phyloP scores from a whole-genome alignment of 2,888 invertebrate species.

The Synergus umbraculus region DNA sequence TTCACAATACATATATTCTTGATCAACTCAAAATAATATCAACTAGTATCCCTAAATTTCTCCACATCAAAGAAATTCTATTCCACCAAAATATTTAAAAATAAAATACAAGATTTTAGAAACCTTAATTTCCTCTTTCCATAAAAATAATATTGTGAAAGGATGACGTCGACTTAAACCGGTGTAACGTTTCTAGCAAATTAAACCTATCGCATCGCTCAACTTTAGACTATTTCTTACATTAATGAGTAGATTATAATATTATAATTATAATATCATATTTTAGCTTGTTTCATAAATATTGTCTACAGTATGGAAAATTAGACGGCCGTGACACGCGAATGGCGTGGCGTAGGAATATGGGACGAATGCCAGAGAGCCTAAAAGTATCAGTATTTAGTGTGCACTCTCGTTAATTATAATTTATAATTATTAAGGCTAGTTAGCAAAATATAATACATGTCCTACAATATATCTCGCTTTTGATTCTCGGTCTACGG shows the following conservation, averaged over 20 bases:
- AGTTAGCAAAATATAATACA: conserved; percentile 21
- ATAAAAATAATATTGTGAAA: conserved; percentile 30
- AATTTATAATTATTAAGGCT: conserved; percentile 15
- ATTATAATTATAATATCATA: conserved; percentile 61
- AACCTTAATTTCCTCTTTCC: background rate
- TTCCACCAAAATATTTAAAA: background rate
- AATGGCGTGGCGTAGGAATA: conserved; percentile 74
- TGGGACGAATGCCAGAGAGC: conserved; percentile 68
- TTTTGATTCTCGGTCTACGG: conserved; percentile 35
- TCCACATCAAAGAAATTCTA: background rate
- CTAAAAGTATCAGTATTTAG: conserved; percentile 58
- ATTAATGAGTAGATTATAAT: conserved; percentile 54
- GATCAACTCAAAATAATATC: conserved; percentile 2
- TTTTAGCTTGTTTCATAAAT: conserved; percentile 75
- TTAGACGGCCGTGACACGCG: conserved; percentile 74
- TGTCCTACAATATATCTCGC: conserved; percentile 21
- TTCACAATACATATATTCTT: conserved; percentile 27
- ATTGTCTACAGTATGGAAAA: conserved; percentile 77
- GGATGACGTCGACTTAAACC: background rate
- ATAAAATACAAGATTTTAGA: background rate
- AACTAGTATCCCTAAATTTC: background rate
- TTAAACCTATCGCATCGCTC: conserved; percentile 51
- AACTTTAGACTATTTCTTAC: conserved; percentile 51
- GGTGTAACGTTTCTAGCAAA: background rate
- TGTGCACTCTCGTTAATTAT: conserved; percentile 39